These are phyloP conservation scores for Platypus cylindrus DNA, from an alignment of 2,888 invertebrate species.

Conservation along the genomic window DNA sequence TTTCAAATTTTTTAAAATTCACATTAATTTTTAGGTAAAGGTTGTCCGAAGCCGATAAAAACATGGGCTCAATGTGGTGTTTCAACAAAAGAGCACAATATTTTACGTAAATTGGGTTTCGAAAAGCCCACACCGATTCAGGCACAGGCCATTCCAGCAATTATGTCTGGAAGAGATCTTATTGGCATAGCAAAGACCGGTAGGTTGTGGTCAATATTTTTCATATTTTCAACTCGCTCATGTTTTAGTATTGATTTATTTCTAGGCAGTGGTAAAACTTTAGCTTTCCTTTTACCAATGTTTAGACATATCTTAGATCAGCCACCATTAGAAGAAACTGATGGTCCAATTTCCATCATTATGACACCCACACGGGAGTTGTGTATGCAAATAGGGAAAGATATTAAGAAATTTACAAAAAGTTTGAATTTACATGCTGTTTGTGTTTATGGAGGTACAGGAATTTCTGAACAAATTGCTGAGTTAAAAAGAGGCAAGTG, in stretches of 20 bases:
- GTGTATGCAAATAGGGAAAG: constrained; percentile 96
- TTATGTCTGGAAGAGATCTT: constrained; percentile 92
- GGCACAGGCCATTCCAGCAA: constrained; percentile 91
- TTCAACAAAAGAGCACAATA: constrained; percentile 87
- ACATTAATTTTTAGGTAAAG: constrained; percentile 43
- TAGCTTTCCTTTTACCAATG: constrained; percentile 97
- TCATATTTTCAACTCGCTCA: neutral
- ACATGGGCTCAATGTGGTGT: constrained; percentile 98
- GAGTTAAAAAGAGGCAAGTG: constrained; percentile 70
- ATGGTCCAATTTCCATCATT: constrained; percentile 92
- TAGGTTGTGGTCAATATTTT: constrained; percentile 2
- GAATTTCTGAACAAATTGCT: constrained; percentile 86
- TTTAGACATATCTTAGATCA: constrained; percentile 94
- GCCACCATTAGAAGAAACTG: constrained; percentile 83
- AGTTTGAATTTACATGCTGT: constrained; percentile 75
- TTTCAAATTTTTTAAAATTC: neutral
- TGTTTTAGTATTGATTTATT: constrained; percentile 1
- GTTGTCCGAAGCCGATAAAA: constrained; percentile 89
- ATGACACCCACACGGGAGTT: constrained; percentile 97
- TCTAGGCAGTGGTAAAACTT: constrained; percentile 82
- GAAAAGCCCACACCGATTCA: constrained; percentile 99
- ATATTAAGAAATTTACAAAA: constrained; percentile 90
- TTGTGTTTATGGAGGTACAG: constrained; percentile 98
- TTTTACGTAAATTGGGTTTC: constrained; percentile 78
- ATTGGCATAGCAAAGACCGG: constrained; percentile 98